Conservation (phyloP, 2,113 vertebrate species). For the Puma concolor region DNA sequence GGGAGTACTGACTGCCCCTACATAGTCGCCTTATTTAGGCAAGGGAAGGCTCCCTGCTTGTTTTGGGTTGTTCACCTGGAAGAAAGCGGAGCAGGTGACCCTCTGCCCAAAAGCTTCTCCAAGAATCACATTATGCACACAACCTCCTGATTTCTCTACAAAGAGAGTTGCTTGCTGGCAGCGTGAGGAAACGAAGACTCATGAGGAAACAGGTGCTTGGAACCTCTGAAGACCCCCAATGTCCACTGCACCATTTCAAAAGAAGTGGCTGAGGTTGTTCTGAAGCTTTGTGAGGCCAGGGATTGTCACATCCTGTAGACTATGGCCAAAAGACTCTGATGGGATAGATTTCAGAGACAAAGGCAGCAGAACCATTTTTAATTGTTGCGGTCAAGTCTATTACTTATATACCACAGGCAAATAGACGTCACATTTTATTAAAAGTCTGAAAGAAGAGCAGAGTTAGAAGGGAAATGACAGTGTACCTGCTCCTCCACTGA, state of each 20-base stretch:
- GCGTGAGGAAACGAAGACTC: neutral
- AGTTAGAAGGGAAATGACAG: neutral
- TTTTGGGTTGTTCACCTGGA: neutral
- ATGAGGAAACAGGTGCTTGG: neutral
- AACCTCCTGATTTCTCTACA: neutral
- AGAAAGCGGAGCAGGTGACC: neutral
- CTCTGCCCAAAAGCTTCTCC: neutral
- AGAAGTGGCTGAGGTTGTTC: neutral
- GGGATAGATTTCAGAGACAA: neutral
- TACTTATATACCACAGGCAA: constrained; percentile 4
- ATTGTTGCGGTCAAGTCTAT: neutral
- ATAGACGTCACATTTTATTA: neutral
- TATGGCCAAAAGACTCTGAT: neutral
- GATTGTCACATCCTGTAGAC: neutral
- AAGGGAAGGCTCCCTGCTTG: neutral
- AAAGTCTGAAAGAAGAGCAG: neutral
- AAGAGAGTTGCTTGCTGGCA: neutral
- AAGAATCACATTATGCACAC: neutral
- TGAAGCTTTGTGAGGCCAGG: neutral
- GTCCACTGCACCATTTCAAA: neutral
- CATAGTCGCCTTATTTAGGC: neutral
- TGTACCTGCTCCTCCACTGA: neutral
- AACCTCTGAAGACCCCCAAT: neutral
- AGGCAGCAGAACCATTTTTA: neutral
- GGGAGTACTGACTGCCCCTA: neutral